Conservation (phyloP, 2,113 vertebrate species). For the Engystomops pustulosus region DNA sequence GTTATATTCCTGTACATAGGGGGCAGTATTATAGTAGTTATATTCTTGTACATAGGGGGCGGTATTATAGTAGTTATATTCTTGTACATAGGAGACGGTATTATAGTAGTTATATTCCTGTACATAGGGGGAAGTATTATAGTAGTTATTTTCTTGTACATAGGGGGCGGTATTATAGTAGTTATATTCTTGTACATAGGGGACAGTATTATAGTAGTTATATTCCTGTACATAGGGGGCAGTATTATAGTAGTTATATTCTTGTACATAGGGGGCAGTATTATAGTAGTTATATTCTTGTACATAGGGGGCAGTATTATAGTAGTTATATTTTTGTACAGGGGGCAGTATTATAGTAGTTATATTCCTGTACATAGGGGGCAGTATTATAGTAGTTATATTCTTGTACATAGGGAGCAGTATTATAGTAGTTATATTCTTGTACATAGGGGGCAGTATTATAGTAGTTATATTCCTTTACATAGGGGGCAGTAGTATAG, state of each 20-base stretch:
- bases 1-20: conserved; percentile 3
- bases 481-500: not conserved
- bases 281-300: conserved; percentile 19
- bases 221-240: too few relatives aligned
- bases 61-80: conserved; percentile 13
- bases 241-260: too few relatives aligned
- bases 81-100: too few relatives aligned
- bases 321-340: conserved; percentile 12
- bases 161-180: too few relatives aligned
- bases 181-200: too few relatives aligned
- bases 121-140: too few relatives aligned
- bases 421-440: conserved; percentile 7
- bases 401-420: conserved; percentile 9
- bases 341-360: conserved; percentile 1
- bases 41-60: too few relatives aligned
- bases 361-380: conserved; percentile 5
- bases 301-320: conserved; percentile 12
- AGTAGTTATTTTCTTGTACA: too few relatives aligned
- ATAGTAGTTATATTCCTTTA: conserved; percentile 18
- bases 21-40: conserved; percentile 2
- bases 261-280: too few relatives aligned
- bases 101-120: too few relatives aligned
- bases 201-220: too few relatives aligned
- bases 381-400: conserved; percentile 18
- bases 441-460: conserved; percentile 9